Base-by-base conservation (phyloP, 2,797 vertebrate genomes). In the Crypturellus tataupa region DNA sequence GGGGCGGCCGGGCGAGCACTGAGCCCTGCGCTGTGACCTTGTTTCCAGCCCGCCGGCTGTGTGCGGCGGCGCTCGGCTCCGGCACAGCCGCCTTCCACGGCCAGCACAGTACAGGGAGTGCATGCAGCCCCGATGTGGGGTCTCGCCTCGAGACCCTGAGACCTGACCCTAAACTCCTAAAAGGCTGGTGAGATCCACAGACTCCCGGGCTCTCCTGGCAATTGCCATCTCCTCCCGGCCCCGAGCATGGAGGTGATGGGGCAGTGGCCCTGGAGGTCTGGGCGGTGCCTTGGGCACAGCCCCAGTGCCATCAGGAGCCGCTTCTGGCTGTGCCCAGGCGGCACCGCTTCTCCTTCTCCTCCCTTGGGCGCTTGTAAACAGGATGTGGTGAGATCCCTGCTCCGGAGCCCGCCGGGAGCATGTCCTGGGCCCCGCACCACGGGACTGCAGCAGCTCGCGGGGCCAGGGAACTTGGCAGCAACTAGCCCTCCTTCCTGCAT, bases 331-430 rank as follows among this genome's bases (percentile, higher is more conserved):
- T 83, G 79, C 79, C 87, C 85, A 79, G 85, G 87, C 31, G 53
- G 87, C 92, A 85, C 31, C 1, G 6, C 4, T 7, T 53, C 91
- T 84, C 49, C 4, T 6, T 58, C 91, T 84, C 44, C 87, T 90
- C 87, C 73, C 39, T 4, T 49, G 44, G 31, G 63, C 2, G 3
- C 84, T 81, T 69, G 93, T 94, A 94, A 96, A 96, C 95, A 95
- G 95, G 94, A 95, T 95, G 81, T 88, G 94, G 84, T 91, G 59
- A 86, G 40, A 6, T 80, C 83, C 85, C 64, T 10, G 17, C 17
- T 33, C 29, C 15, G 17, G 29, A 56, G 53, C 53, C 29, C 53
- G 29, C 53, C 29, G 29, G 53, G 53, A 56, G 29, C 29, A 6
- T 9, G 17, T 19, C 31, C 29, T 31, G 53, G 53, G 53, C 18